phyloP scores from a whole-genome alignment of 2,888 invertebrate species.

The Corythucha ciliata region DNA sequence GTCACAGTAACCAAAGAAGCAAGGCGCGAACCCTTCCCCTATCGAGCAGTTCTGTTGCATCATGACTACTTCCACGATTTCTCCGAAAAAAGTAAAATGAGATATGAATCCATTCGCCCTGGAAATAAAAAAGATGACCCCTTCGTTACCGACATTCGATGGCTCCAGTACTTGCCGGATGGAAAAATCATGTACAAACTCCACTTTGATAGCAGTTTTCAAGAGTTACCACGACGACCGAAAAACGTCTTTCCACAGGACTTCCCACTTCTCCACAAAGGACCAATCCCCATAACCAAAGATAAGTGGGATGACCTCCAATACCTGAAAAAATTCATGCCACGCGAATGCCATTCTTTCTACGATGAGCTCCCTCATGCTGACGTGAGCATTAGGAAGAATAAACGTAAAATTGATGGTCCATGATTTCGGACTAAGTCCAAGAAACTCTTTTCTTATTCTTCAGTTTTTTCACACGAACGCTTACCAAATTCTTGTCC shows the following conservation, averaged over 20 bases:
- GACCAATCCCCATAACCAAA: background rate
- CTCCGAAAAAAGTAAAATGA: slow-evolving; percentile 1
- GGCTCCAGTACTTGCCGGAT: slow-evolving; percentile 10
- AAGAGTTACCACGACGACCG: slow-evolving; percentile 10
- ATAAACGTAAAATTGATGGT: background rate
- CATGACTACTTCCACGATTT: slow-evolving; percentile 8
- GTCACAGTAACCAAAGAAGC: slow-evolving; percentile 19
- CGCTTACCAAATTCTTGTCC: no score
- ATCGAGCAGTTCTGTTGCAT: slow-evolving; percentile 7
- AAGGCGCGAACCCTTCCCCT: slow-evolving; percentile 10
- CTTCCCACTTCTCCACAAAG: slow-evolving; percentile 5
- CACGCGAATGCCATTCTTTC: slow-evolving; percentile 2
- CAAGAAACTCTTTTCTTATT: no score
- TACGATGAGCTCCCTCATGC: slow-evolving; percentile 9
- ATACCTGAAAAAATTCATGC: slow-evolving; percentile 7
- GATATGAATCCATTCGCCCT: slow-evolving; percentile 16
- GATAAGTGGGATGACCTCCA: slow-evolving; percentile 12
- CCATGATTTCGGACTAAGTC: no score
- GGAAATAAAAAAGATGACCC: slow-evolving; percentile 13
- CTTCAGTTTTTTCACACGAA: no score
- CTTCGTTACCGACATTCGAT: slow-evolving; percentile 8
- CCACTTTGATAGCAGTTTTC: slow-evolving; percentile 15
- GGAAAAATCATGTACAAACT: slow-evolving; percentile 23
- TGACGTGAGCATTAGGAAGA: slow-evolving; percentile 2
- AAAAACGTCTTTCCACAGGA: slow-evolving; percentile 4